A percentile compares a stretch with the other conserved stretches of the same genome.
These are phyloP conservation scores for Drosophila hamatofila DNA, from an alignment of 2,888 invertebrate genomes.

Conservation along the genomic window DNA sequence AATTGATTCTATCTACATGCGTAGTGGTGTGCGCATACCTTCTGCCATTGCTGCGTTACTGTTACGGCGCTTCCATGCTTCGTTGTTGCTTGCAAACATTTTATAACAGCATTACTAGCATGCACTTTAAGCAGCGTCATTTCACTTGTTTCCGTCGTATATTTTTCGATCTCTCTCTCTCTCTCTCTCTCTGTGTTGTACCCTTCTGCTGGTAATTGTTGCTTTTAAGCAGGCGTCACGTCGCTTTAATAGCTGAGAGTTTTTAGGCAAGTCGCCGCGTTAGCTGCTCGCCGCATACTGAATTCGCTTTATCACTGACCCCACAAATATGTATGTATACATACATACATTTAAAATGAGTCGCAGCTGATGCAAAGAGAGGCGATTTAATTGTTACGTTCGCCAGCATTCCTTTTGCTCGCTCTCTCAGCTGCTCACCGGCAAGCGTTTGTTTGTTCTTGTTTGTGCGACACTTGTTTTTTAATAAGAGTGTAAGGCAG, in stretches of 20 bases:
- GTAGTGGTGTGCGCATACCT: constrained; percentile 22
- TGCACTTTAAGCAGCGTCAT: constrained; percentile 42
- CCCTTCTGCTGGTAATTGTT: neutral
- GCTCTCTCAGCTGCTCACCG: neutral
- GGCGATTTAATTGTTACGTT: neutral
- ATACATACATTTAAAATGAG: neutral
- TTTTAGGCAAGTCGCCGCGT: constrained; percentile 18
- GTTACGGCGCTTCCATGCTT: constrained; percentile 15
- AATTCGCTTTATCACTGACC: constrained; percentile 39
- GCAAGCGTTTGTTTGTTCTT: neutral
- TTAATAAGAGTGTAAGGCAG: neutral
- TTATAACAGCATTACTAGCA: constrained; percentile 10
- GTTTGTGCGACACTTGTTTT: too few species aligned
- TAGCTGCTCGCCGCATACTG: constrained; percentile 31
- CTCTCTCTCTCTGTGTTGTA: neutral
- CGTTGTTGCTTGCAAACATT: constrained; percentile 30
- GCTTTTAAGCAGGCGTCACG: neutral
- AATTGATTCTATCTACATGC: constrained; percentile 6
- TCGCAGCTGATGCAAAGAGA: neutral
- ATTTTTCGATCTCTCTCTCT: constrained; percentile 1
- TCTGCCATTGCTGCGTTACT: constrained; percentile 30
- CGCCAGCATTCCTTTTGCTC: neutral
- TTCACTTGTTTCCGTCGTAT: constrained; percentile 14
- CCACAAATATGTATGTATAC: constrained; percentile 11
- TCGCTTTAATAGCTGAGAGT: neutral